phyloP scores from a whole-genome alignment of 1,140 invertebrate species.

The Rhyzopertha dominica region DNA sequence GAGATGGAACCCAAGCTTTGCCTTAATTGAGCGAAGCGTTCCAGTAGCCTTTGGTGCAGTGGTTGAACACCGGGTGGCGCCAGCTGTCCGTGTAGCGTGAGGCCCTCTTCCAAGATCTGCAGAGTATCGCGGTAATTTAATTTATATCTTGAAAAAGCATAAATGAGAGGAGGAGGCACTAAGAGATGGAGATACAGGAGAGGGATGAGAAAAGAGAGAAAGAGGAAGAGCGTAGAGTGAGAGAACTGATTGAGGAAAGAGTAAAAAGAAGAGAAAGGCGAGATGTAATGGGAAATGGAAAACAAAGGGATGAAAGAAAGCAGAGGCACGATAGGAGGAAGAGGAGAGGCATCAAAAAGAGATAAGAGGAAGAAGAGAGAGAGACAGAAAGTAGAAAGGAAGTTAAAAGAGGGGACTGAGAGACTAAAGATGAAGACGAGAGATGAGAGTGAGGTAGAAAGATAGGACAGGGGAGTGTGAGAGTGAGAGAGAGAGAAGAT shows the following conservation, averaged over 20 bases:
- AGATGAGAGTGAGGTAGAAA: too few relatives aligned
- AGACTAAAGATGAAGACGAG: too few relatives aligned
- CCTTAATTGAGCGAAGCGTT: constrained; percentile 75
- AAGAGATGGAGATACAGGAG: neutral
- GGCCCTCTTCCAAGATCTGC: constrained; percentile 70
- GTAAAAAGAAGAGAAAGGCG: neutral
- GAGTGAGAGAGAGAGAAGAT: neutral
- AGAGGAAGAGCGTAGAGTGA: neutral
- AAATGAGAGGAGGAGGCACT: constrained; percentile 1
- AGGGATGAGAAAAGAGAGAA: neutral
- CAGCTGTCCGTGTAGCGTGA: constrained; percentile 75
- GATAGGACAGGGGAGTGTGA: too few relatives aligned
- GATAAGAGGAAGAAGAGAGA: too few relatives aligned
- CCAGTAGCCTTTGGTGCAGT: constrained; percentile 79
- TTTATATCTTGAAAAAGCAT: neutral
- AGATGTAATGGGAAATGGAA: neutral
- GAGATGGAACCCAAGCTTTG: constrained; percentile 61
- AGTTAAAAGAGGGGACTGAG: too few relatives aligned
- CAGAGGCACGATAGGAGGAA: neutral
- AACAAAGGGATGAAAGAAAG: constrained; percentile 4
- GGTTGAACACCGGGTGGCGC: constrained; percentile 79
- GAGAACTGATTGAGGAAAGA: neutral
- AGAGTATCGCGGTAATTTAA: constrained; percentile 33
- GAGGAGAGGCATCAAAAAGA: too few relatives aligned
- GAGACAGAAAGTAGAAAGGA: too few relatives aligned